These are phyloP conservation scores for Parapsyche elsis DNA, from an alignment of 1,140 invertebrate species.

Conservation along the genomic window DNA sequence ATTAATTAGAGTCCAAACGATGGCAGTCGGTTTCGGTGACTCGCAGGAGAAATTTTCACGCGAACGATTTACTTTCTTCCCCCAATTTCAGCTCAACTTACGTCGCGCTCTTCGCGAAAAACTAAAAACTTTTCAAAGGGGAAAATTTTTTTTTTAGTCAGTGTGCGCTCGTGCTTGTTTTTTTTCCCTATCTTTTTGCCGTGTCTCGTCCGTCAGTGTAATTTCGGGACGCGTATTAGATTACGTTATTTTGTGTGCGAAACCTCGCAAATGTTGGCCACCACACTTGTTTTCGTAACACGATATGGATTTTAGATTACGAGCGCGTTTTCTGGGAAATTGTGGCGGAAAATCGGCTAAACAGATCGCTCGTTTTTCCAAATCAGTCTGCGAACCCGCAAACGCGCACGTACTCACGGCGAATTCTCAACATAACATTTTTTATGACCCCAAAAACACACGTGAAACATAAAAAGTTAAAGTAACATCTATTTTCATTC, in stretches of 20 bases:
- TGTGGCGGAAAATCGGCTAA: slow-evolving; percentile 8
- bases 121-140: no score
- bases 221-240: slow-evolving; percentile 8
- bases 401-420: no score
- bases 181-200: not conserved
- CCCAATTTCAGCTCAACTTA: not conserved
- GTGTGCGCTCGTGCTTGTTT: not conserved
- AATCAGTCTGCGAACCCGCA: no score
- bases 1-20: slow-evolving; percentile 36
- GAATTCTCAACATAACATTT: no score
- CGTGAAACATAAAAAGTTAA: no score
- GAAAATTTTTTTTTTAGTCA: no score
- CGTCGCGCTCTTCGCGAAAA: not conserved
- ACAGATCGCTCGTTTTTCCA: not conserved
- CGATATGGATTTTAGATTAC: slow-evolving; percentile 27
- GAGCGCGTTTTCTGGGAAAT: slow-evolving; percentile 14
- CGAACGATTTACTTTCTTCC: not conserved
- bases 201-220: not conserved
- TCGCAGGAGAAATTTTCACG: not conserved
- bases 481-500: not conserved
- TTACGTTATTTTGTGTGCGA: slow-evolving; percentile 26
- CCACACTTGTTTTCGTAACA: slow-evolving; percentile 21
- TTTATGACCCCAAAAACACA: no score
- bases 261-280: slow-evolving; percentile 8
- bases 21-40: not conserved